These are phyloP conservation scores for Emberiza fucata DNA, from an alignment of 2,113 vertebrate genomes.

Conservation along the genomic window DNA sequence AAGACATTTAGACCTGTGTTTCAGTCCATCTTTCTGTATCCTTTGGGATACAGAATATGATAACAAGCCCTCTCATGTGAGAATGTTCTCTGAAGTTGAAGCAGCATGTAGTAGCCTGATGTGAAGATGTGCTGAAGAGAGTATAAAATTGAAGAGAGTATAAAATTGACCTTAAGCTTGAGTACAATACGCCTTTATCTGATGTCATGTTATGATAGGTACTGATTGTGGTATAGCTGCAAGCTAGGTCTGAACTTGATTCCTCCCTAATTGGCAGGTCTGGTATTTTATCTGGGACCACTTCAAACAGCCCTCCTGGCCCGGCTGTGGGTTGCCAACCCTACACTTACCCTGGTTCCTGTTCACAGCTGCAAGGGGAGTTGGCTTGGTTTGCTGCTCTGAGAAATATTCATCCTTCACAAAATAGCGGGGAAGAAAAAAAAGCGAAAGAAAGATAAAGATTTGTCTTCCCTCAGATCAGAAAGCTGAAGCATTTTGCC, in stretches of 20 bases:
- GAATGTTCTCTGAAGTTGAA: background rate
- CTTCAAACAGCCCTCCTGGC: constrained; percentile 18
- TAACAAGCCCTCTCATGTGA: background rate
- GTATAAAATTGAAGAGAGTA: background rate
- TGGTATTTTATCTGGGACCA: background rate
- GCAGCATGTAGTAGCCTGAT: background rate
- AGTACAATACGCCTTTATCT: background rate
- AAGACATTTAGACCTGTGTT: background rate
- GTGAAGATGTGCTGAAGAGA: background rate
- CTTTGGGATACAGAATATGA: background rate
- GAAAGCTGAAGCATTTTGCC: constrained; percentile 2
- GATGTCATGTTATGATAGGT: constrained; percentile 1
- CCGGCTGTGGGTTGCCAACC: background rate
- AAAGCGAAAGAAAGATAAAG: background rate
- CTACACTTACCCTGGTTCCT: background rate
- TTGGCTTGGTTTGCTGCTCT: background rate
- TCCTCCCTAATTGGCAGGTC: background rate
- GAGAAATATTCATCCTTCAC: background rate
- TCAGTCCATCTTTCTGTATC: background rate
- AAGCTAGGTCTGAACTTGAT: constrained; percentile 1
- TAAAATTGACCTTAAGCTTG: background rate
- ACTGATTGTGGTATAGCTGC: background rate
- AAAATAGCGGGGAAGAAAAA: background rate
- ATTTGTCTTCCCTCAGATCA: background rate
- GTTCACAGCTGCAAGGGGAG: background rate